Base-by-base conservation (phyloP, 2,888 invertebrate genomes). In the Eristalinus aeneus region DNA sequence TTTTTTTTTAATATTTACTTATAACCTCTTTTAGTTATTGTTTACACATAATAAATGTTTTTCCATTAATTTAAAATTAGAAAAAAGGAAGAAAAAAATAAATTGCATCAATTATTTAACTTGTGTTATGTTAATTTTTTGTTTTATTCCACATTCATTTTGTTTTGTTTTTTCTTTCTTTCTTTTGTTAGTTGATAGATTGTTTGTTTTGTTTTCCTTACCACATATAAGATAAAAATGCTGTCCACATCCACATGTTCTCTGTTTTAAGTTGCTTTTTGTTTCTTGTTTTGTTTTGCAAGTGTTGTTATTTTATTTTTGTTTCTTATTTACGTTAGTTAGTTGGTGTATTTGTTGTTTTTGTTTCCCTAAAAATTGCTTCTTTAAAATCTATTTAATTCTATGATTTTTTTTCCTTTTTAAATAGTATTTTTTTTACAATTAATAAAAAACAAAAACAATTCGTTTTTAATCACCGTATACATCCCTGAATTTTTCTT, bases 301-400 rank as follows among this genome's bases (percentile, higher is more conserved):
- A 31, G 68, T 20, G 53, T 23, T 69, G 61, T 63, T 31, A 10
- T 64, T n/a, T 69, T 58, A 46, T 84, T 32, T 34, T 71, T 71
- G 27, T 54, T 36, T 58, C 65, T 60, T 67, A 6, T 63, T 12
- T 53, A 31, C 5, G 61, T 63, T 36, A 53, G 12, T 34, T 65
- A 71, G 69, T 86, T 86, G 77, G 86, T 82, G 82, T 86, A 74
- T 77, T 76, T 63, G 63, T 77, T 75, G 39, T 58, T 39, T 73
- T 73, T 85, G 76, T 82, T 86, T 82, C 86, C 86, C 82, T 82
- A 86, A 86, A 86, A 82, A 86, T 86, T 86, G 82, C 74, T 82
- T 82, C 78, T 77, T 86, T 82, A 74, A 69, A 77, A 82, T 77
- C 82, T 82, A 74, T 54, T 65, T 82, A 56, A 64, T 63, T 54